Base-by-base conservation (phyloP, 1,140 invertebrate species). In the Drosophila biarmipes region DNA sequence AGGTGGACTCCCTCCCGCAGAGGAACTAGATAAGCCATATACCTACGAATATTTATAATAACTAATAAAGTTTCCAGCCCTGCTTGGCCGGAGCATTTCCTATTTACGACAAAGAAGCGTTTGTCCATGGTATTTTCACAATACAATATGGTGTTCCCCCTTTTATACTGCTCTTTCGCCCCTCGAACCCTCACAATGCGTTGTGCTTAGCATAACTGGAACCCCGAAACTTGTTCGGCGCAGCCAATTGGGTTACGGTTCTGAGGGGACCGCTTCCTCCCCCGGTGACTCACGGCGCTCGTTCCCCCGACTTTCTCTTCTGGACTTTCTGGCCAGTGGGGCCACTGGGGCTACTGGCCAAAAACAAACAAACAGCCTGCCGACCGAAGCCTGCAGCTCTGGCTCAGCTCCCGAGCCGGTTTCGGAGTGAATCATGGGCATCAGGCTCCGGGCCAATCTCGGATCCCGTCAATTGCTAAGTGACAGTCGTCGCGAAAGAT, bases 241-340 rank as follows among this genome's bases (percentile, higher is more conserved):
- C 15, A 21, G 17, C 17, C 52, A 61, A 31, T 58, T 58, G 24
- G 62, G 24, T 38, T 64, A 17, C n/a, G 59, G 61, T 34, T 61
- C 61, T 61, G 27, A 6, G 15, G 29, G 0, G 6, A 15, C 8
- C 51, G 19, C 19, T 29, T 55, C 24, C 37, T 61, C 24, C 14
- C 51, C 11, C 14, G 4, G 43, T 64, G 58, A 67, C n/a, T 67
- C 58, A 67, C n/a, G 3, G 11, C 4, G 5, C 6, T 12, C 37
- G 31, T 34, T 62, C 59, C 19, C n/a, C 24, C 6, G 62, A 68
- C 66, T 68, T 68, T 68, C 66, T 68, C 62, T 43, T 53, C 46
- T 46, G 15, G 51, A 24, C 51, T 46, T 37, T 46, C n/a, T n/a
- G n/a, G n/a, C n/a, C n/a, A n/a, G n/a, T 35, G 19, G 19, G 14